Conservation (phyloP, 2,888 invertebrate species). For the Suillia variegata region DNA sequence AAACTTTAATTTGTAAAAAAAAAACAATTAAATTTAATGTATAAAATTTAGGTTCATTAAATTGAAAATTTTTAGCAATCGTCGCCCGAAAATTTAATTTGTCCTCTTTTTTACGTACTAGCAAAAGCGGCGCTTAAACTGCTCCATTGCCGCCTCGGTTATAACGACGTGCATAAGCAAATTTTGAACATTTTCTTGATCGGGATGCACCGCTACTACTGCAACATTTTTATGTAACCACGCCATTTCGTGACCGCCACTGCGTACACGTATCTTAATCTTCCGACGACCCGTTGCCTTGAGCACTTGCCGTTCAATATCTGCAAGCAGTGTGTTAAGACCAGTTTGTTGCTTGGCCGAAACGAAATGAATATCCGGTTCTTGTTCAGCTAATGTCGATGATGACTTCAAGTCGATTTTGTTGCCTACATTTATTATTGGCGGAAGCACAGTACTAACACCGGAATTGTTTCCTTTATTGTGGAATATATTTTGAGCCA, state of each 20-base stretch:
- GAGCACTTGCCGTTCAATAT: constrained; percentile 62
- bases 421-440: constrained; percentile 75
- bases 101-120: constrained; percentile 25
- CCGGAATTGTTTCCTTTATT: constrained; percentile 24
- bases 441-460: constrained; percentile 37
- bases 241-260: constrained; percentile 65
- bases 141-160: constrained; percentile 64
- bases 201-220: constrained; percentile 63
- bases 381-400: no score
- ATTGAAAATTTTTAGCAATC: constrained; percentile 8
- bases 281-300: constrained; percentile 63
- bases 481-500: constrained; percentile 62
- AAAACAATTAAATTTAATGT: no score
- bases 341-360: constrained; percentile 63
- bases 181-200: constrained; percentile 63
- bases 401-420: constrained; percentile 68
- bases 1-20: no score
- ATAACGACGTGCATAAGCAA: constrained; percentile 67
- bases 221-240: constrained; percentile 73
- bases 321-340: constrained; percentile 45
- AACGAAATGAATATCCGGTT: constrained; percentile 56
- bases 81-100: constrained; percentile 1
- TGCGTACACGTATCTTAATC: constrained; percentile 65
- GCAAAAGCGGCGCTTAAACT: constrained; percentile 63
- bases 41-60: neutral